Percentiles rank a stretch among this genome's conserved stretches.
phyloP scores from a whole-genome alignment of 2,113 vertebrate genomes.

The Emydura subglobosa region DNA sequence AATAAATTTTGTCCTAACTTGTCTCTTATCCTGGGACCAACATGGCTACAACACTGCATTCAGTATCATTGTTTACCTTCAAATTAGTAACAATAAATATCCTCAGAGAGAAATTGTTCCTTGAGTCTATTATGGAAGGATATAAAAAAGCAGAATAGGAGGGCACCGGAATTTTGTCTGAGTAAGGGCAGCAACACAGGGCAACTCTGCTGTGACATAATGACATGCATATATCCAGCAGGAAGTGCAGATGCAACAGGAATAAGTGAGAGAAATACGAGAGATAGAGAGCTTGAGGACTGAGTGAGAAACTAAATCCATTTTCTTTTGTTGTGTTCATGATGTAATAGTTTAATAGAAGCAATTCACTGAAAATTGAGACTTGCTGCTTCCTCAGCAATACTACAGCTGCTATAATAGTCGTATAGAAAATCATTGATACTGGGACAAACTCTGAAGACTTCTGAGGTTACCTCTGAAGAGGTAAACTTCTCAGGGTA shows the following conservation, averaged over 20 bases:
- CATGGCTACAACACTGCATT: background rate
- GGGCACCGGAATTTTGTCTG: background rate
- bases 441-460: background rate
- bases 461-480: too few species aligned
- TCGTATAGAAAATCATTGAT: background rate
- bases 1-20: background rate
- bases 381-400: background rate
- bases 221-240: background rate
- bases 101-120: background rate
- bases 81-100: background rate
- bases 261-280: background rate
- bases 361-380: background rate
- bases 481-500: background rate
- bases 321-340: background rate
- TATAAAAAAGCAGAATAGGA: background rate
- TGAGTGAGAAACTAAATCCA: background rate
- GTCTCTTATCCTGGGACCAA: background rate
- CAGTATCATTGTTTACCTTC: background rate
- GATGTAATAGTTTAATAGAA: background rate
- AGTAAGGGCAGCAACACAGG: background rate
- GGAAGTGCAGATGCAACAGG: background rate
- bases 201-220: rapidly evolving
- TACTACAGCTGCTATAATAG: background rate
- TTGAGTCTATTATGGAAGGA: background rate
- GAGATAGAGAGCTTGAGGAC: background rate